Evolutionary conservation across 2,888 invertebrate species (phyloP), one percentile per base, ranked within the genome.

Genomic region (Pardosa pseudoannulata): DNA sequence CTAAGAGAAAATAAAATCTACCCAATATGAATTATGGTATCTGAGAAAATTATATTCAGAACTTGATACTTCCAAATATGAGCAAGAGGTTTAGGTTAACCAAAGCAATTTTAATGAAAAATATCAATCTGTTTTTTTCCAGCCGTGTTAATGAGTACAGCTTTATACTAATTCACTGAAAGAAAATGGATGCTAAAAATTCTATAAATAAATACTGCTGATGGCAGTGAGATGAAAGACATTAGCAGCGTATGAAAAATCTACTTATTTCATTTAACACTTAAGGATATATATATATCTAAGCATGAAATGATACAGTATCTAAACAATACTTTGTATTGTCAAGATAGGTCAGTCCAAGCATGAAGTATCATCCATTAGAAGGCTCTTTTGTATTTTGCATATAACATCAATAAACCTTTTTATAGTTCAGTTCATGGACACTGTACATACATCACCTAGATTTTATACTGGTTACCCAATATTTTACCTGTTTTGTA

Each of bases 211-310:
- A 46, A 46, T 64, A 72, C 79, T 67, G 72, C 72, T 67, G 32
- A 70, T 9, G 78, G 83, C 83, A 85, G 78, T 78, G 83, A 28
- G 65, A 31, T 56, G 68, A 81, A 74, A 74, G 68, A 81, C 73
- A 56, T 32, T n/a, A 39, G 73, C 78, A 78, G 83, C 83, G 19
- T 32, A 16, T 78, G 65, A 41, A 70, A 39, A 70, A 70, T 70
- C 23, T 23, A 56, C 23, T 23, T 23, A 23, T 56, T 56, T 56
- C 23, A 23, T 56, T 56, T 56, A 56, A 56, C 56, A 19, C 23
- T 23, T 1, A 56, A 23, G 23, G 56, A 56, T 56, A 56, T 23
- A 19, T n/a, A n/a, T 56, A 6, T 11, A 56, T 46, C 46, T 23
- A 56, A 36, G 23, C 16, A 23, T 56, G 56, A 56, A 56, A 23